Evolutionary conservation across 2,113 vertebrate genomes (phyloP).

Genomic region (Petaurus breviceps): DNA sequence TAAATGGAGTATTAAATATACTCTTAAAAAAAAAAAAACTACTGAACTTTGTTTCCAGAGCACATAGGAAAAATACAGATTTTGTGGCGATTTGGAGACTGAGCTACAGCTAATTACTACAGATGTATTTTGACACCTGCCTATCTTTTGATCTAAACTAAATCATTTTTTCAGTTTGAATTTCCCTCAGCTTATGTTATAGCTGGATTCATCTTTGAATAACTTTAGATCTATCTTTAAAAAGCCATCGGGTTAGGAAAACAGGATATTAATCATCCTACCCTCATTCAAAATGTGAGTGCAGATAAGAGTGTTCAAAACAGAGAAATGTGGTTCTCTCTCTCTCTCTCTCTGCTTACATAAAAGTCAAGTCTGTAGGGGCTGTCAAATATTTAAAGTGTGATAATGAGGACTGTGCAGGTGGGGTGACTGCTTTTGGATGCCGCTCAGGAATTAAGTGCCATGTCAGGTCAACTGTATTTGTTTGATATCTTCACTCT

Average conservation of each 20-base stretch:
- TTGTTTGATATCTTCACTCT: conserved; percentile 52
- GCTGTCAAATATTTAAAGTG: conserved; percentile 65
- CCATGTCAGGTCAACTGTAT: conserved; percentile 55
- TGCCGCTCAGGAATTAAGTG: conserved; percentile 67
- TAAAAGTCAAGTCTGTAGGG: conserved; percentile 61
- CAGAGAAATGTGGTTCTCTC: conserved; percentile 37
- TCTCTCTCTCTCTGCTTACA: conserved; percentile 35
- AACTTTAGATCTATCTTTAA: conserved; percentile 71
- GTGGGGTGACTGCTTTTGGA: background rate
- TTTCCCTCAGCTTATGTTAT: conserved; percentile 65
- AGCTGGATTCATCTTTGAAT: conserved; percentile 55
- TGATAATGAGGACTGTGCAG: conserved; percentile 63
- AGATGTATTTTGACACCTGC: conserved; percentile 80
- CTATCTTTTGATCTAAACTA: conserved; percentile 78
- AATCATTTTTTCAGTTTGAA: conserved; percentile 71
- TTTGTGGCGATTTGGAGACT: conserved; percentile 70
- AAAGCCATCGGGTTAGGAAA: conserved; percentile 76
- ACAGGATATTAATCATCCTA: conserved; percentile 77
- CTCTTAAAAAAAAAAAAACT: conserved; percentile 19
- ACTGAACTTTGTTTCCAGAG: conserved; percentile 52
- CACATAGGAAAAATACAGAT: conserved; percentile 47
- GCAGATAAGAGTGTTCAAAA: conserved; percentile 55
- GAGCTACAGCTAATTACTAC: conserved; percentile 70
- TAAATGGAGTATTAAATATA: background rate
- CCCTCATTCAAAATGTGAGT: conserved; percentile 71